These are phyloP conservation scores for Camponotus fellah DNA, from an alignment of 2,888 invertebrate species.

Conservation along the genomic window DNA sequence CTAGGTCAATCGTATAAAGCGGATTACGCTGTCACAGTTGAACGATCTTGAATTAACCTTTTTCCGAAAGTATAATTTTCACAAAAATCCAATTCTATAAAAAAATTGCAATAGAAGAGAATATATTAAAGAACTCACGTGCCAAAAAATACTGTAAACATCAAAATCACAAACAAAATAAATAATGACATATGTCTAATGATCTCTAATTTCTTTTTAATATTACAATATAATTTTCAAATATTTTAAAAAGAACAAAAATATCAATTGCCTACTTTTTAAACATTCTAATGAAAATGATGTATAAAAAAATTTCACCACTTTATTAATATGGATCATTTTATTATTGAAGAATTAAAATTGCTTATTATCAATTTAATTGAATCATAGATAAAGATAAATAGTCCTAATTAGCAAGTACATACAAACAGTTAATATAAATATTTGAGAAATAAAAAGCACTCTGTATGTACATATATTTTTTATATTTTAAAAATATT, in stretches of 20 bases:
- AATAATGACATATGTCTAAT: background rate
- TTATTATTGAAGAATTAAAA: background rate
- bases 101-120: background rate
- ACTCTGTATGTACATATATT: background rate
- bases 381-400: background rate
- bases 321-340: background rate
- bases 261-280: background rate
- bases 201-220: background rate
- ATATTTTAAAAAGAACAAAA: background rate
- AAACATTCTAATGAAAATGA: background rate
- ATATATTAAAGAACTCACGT: background rate
- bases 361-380: background rate
- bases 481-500: background rate
- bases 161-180: background rate
- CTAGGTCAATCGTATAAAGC: slow-evolving; percentile 41
- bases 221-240: background rate
- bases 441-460: background rate
- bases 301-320: background rate
- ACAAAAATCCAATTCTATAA: background rate
- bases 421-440: background rate
- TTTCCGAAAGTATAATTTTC: slow-evolving; percentile 9
- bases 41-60: slow-evolving; percentile 20
- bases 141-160: background rate
- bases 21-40: slow-evolving; percentile 29
- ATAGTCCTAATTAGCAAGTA: background rate